Base-by-base conservation (phyloP, 2,888 invertebrate species). In the Amaurobius ferox region DNA sequence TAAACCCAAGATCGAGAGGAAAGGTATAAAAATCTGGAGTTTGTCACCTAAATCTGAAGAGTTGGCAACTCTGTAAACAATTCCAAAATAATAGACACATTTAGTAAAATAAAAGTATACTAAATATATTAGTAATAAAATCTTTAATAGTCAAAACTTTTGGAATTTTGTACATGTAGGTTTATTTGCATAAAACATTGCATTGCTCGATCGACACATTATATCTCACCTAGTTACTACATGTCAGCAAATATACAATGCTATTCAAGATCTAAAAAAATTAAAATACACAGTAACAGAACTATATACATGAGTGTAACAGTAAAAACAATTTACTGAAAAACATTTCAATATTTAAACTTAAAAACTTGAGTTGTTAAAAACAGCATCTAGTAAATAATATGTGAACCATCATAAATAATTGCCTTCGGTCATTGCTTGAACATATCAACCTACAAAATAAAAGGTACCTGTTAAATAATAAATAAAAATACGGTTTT, bases 161-260 rank as follows among this genome's bases (percentile, higher is more conserved):
- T n/a, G n/a, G n/a, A 11, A 44, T 44, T 44, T 55, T 55, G 55
- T 55, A 55, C 55, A 55, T 55, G 55, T 55, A 55, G 55, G 55
- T 23, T 23, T 55, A 55, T 23, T 55, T 23, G 23, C 23, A 55
- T 55, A 55, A 23, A 23, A 55, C 16, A 16, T 55, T 55, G 16
- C 23, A 55, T 55, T 55, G 44, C 55, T 23, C 16, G 5, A 23
- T 55, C 35, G 5, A 9, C 5, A 35, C 5, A 35, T 35, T 55
- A 23, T 16, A 44, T 55, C 23, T 3, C 19, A 23, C 2, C 55
- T 55, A 16, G n/a, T 7, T 6, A 35, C 11, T 55, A 55, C 9
- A 55, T 23, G 23, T 3, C 2, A 23, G 55, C 23, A 23, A n/a
- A 55, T 55, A 55, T 55, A 55, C 55, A 55, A 55, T 23, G 11